phyloP scores from a whole-genome alignment of 2,113 vertebrate genomes.

The Cettia cetti region DNA sequence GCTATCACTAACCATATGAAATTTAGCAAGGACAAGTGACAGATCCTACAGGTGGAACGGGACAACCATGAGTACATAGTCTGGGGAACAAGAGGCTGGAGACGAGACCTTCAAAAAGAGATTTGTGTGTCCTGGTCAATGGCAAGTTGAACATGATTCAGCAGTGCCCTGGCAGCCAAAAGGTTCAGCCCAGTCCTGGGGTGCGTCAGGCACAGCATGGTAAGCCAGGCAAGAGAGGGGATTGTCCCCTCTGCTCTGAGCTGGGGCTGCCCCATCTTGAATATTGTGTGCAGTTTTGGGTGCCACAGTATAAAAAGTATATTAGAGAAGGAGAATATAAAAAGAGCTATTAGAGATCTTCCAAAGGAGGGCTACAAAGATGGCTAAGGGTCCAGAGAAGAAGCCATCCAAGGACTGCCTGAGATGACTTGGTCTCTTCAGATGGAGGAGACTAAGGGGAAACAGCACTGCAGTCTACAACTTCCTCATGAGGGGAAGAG shows the following conservation, averaged over 20 bases:
- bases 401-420: neutral
- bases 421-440: neutral
- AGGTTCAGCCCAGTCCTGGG: rapidly evolving
- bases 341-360: neutral
- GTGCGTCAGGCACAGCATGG: rapidly evolving
- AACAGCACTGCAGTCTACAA: neutral
- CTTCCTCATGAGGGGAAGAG: neutral
- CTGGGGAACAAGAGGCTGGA: rapidly evolving
- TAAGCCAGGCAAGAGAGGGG: rapidly evolving
- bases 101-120: neutral
- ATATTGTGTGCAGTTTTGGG: rapidly evolving
- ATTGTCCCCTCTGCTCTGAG: rapidly evolving
- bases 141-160: neutral
- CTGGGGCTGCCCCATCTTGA: rapidly evolving
- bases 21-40: neutral
- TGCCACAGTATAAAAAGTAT: neutral
- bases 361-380: neutral
- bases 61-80: neutral
- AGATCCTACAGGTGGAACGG: neutral
- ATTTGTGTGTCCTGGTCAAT: neutral
- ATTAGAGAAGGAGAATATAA: too few relatives aligned
- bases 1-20: neutral
- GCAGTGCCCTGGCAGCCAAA: neutral
- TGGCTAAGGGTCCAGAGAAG: neutral
- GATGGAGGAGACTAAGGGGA: neutral